Percentiles rank a stretch among this genome's conserved stretches.
These are phyloP conservation scores for Hemitrygon akajei DNA, from an alignment of 2,797 vertebrate genomes.

Conservation along the genomic window DNA sequence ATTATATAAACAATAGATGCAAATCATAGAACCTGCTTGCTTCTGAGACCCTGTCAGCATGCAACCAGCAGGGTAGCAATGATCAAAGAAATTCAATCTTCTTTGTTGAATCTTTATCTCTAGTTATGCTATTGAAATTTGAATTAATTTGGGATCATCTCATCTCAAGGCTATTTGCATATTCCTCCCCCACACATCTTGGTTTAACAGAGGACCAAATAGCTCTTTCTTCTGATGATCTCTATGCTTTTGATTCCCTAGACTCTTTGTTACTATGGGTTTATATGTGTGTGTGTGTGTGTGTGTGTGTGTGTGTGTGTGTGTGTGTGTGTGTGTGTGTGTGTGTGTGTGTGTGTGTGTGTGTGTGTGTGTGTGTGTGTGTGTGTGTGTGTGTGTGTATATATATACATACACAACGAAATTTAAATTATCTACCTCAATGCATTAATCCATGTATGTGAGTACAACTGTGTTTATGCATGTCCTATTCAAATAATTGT, in stretches of 20 bases:
- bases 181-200: not conserved
- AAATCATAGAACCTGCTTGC: constrained; percentile 42
- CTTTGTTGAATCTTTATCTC: constrained; percentile 23
- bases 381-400: no score
- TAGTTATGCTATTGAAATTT: constrained; percentile 42
- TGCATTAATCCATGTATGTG: not conserved
- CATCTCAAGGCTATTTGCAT: constrained; percentile 22
- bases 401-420: no score
- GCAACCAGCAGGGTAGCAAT: constrained; percentile 43
- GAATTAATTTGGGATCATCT: constrained; percentile 39
- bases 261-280: not conserved
- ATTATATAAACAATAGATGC: constrained; percentile 45
- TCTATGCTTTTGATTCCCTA: not conserved
- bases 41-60: constrained; percentile 44
- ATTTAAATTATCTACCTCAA: not conserved
- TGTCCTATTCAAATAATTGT: not conserved
- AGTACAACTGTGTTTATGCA: not conserved
- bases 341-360: no score
- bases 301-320: no score
- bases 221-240: not conserved
- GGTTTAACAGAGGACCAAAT: not conserved
- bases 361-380: no score
- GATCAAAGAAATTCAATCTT: constrained; percentile 43
- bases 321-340: no score
- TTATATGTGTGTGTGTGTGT: no score